Percentiles rank a stretch among this genome's conserved stretches.
Evolutionary conservation across 2,797 vertebrate species (phyloP).

Genomic region (Phrynocephalus forsythii): DNA sequence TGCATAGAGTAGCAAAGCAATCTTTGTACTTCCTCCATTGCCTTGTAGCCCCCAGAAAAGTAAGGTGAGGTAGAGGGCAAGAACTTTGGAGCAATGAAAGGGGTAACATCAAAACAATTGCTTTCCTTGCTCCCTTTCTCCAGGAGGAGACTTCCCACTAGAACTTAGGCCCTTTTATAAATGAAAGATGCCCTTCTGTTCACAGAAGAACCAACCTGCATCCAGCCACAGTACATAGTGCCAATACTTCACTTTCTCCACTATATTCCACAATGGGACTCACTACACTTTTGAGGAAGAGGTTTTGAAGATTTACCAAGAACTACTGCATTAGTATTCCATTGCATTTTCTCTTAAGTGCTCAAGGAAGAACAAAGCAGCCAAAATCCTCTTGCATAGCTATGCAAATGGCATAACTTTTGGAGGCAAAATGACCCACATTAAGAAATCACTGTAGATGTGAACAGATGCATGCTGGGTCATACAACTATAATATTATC

Average conservation of each 20-base stretch:
- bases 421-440: no score
- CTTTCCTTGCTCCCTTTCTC: background rate
- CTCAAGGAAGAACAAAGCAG: background rate
- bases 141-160: background rate
- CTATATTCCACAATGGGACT: background rate
- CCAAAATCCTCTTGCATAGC: no score
- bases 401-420: no score
- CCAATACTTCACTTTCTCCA: background rate
- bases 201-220: background rate
- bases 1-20: background rate
- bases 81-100: background rate
- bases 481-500: no score
- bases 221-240: background rate
- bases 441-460: no score
- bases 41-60: background rate
- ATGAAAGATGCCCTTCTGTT: background rate
- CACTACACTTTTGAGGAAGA: background rate
- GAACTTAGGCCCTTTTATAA: background rate
- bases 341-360: background rate
- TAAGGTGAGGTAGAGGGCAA: background rate
- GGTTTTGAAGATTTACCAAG: background rate
- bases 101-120: background rate
- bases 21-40: background rate
- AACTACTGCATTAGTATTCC: background rate
- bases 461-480: no score